These are phyloP conservation scores for Elysia crispata DNA, from an alignment of 2,888 invertebrate genomes.

Conservation along the genomic window DNA sequence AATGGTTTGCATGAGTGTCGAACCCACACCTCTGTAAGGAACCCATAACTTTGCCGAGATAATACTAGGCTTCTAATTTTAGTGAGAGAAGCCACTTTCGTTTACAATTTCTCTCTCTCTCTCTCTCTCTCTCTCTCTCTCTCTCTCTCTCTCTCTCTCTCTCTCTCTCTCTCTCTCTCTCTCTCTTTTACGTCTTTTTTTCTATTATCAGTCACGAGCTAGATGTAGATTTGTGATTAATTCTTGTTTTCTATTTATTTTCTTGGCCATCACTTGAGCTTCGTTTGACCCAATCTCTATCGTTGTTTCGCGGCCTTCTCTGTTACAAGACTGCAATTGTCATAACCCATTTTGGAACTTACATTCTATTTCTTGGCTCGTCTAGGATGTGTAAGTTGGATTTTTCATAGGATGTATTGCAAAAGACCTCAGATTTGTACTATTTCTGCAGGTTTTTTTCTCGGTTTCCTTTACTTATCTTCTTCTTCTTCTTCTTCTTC, in stretches of 20 bases:
- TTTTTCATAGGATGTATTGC: too few relatives aligned
- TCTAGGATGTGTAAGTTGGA: too few relatives aligned
- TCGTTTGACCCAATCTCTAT: not conserved
- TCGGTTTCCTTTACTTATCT: too few relatives aligned
- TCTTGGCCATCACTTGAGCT: not conserved
- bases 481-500: too few relatives aligned
- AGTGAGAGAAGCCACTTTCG: too few relatives aligned
- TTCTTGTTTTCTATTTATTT: constrained; percentile 17
- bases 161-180: not conserved
- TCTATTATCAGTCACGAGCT: not conserved
- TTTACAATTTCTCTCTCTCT: not conserved
- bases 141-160: constrained; percentile 16
- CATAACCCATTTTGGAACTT: not conserved
- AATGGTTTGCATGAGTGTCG: too few relatives aligned
- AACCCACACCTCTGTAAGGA: too few relatives aligned
- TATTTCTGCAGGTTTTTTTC: too few relatives aligned
- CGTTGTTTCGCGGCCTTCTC: not conserved
- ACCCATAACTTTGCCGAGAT: too few relatives aligned
- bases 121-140: not conserved
- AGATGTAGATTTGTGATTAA: not conserved
- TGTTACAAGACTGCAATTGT: not conserved
- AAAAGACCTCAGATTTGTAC: too few relatives aligned
- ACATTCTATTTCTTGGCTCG: too few relatives aligned
- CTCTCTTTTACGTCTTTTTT: not conserved
- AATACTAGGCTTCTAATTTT: too few relatives aligned